Conservation (phyloP, 2,113 vertebrate species). For the Dendrocopos noguchii region DNA sequence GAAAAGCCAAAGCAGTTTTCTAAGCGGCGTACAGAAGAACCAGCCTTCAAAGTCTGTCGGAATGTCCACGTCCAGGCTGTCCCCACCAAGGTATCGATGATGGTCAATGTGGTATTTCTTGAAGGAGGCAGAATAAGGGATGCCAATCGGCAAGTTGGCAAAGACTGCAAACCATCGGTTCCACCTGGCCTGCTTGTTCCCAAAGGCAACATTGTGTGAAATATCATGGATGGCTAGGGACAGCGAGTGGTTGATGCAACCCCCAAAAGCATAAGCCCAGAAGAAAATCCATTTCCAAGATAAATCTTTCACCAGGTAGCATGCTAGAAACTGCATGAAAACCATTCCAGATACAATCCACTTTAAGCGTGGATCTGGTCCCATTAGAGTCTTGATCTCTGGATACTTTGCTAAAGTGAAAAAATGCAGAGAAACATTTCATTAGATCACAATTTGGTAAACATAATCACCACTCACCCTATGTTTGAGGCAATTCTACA, state of each 20-base stretch:
- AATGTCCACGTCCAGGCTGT: constrained; percentile 91
- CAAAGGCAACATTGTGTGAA: constrained; percentile 95
- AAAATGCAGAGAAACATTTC: constrained; percentile 10
- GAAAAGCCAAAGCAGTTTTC: constrained; percentile 91
- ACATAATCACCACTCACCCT: background rate
- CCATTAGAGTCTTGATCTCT: constrained; percentile 94
- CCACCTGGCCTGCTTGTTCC: constrained; percentile 83
- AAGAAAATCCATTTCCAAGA: constrained; percentile 96
- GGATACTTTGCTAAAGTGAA: constrained; percentile 90
- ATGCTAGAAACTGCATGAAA: constrained; percentile 86
- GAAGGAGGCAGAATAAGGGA: constrained; percentile 94
- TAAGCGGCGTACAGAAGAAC: constrained; percentile 91
- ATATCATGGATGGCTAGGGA: constrained; percentile 97
- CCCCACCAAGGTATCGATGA: constrained; percentile 93
- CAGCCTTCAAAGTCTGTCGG: constrained; percentile 92
- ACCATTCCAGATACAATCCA: constrained; percentile 94
- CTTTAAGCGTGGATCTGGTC: constrained; percentile 90
- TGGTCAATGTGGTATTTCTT: constrained; percentile 99
- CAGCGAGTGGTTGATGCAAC: constrained; percentile 94
- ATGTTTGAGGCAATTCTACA: background rate
- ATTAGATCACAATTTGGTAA: background rate
- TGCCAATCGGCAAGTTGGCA: constrained; percentile 92
- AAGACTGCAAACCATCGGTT: constrained; percentile 97
- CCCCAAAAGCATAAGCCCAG: constrained; percentile 94
- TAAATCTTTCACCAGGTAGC: constrained; percentile 85